phyloP scores from a whole-genome alignment of 2,888 invertebrate species.

The Drosophila tanythrix region DNA sequence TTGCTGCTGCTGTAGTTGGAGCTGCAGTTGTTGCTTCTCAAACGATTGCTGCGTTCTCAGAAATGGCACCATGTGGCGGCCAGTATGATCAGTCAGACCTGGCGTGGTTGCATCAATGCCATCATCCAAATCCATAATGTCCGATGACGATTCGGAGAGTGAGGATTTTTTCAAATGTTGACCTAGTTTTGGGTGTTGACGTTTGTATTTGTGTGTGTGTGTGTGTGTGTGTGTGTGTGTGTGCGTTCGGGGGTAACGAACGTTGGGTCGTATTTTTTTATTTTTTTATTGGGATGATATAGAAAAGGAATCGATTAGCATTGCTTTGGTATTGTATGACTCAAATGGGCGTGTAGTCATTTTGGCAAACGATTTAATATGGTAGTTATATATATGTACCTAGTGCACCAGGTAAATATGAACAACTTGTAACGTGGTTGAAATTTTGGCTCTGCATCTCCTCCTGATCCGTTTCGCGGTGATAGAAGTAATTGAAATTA shows the following conservation, averaged over 20 bases:
- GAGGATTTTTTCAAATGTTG: constrained; percentile 95
- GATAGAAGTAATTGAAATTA: constrained; percentile 99
- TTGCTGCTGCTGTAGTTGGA: constrained; percentile 82
- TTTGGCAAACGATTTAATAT: constrained; percentile 51
- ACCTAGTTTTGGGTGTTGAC: constrained; percentile 86
- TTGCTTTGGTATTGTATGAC: constrained; percentile 36
- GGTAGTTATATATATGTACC: constrained; percentile 86
- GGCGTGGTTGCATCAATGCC: constrained; percentile 87
- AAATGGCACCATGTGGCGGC: constrained; percentile 85
- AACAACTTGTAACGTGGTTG: constrained; percentile 98
- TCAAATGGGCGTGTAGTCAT: constrained; percentile 40
- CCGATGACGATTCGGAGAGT: constrained; percentile 94
- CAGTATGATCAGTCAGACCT: constrained; percentile 85
- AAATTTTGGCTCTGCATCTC: constrained; percentile 99
- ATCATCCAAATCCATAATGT: constrained; percentile 97
- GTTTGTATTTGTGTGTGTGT: constrained; percentile 7
- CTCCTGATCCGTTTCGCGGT: constrained; percentile 99
- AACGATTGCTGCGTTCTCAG: constrained; percentile 84
- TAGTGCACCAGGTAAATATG: constrained; percentile 97
- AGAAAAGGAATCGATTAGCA: constrained; percentile 59
- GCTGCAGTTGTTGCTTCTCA: constrained; percentile 84
- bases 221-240: constrained; percentile 12
- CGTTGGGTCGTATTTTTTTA: constrained; percentile 28
- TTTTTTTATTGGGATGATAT: constrained; percentile 42
- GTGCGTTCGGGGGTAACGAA: constrained; percentile 19